A percentile compares a stretch with the other conserved stretches of the same genome.
These are phyloP conservation scores for Heliconius congener DNA, from an alignment of 1,140 invertebrate species.

Conservation along the genomic window DNA sequence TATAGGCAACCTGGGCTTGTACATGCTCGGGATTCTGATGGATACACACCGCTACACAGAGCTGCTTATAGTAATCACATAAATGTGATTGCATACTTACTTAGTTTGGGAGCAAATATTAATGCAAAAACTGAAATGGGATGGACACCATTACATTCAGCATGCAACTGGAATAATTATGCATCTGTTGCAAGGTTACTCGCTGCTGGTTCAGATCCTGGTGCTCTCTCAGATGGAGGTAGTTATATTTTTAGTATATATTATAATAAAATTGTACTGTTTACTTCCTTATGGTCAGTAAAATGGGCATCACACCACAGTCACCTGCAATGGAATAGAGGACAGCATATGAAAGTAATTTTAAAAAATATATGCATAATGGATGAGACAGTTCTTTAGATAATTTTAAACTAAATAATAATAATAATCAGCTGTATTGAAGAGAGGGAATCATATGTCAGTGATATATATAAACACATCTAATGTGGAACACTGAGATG, in stretches of 20 bases:
- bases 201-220: constrained; percentile 92
- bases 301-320: too few relatives aligned
- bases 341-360: too few relatives aligned
- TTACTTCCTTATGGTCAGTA: too few relatives aligned
- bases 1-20: constrained; percentile 84
- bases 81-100: constrained; percentile 88
- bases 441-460: too few relatives aligned
- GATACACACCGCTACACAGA: constrained; percentile 90
- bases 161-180: constrained; percentile 94
- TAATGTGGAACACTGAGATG: too few relatives aligned
- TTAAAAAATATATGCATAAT: too few relatives aligned
- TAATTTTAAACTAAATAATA: too few relatives aligned
- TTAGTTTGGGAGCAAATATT: constrained; percentile 89
- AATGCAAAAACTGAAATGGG: constrained; percentile 89
- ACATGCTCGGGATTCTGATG: constrained; percentile 90
- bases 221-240: constrained; percentile 92
- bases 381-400: too few relatives aligned
- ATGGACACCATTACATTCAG: constrained; percentile 97
- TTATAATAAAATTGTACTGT: too few relatives aligned
- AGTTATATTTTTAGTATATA: constrained; percentile 28
- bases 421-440: too few relatives aligned
- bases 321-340: too few relatives aligned
- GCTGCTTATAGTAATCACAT: constrained; percentile 95
- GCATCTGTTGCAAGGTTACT: constrained; percentile 88
- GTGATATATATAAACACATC: too few relatives aligned